Evolutionary conservation across 1,140 invertebrate species (phyloP).

Genomic region (Linepithema humile): DNA sequence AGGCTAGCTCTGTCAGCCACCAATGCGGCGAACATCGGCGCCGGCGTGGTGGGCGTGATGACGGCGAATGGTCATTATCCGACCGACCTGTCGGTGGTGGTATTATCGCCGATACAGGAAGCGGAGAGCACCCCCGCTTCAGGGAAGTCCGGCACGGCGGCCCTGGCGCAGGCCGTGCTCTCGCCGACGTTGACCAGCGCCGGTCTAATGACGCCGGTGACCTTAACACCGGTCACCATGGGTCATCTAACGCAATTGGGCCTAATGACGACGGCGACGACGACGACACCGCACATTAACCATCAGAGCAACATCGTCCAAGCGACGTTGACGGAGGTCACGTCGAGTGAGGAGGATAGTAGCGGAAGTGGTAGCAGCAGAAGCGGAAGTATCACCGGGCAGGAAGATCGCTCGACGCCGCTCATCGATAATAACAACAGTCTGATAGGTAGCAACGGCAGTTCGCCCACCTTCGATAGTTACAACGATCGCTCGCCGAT

Average conservation of each 20-base stretch:
- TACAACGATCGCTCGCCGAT: slow-evolving; percentile 80
- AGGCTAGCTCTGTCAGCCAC: slow-evolving; percentile 84
- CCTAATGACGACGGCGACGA: slow-evolving; percentile 78
- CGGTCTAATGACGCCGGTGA: slow-evolving; percentile 86
- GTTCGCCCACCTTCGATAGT: slow-evolving; percentile 74
- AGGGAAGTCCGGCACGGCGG: slow-evolving; percentile 88
- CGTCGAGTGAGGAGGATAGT: slow-evolving; percentile 80
- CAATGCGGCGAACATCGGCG: slow-evolving; percentile 84
- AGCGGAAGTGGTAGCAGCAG: slow-evolving; percentile 79
- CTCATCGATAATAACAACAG: slow-evolving; percentile 70
- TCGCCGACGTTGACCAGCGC: slow-evolving; percentile 85
- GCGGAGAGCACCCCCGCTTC: slow-evolving; percentile 88
- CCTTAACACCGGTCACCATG: slow-evolving; percentile 85
- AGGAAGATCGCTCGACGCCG: slow-evolving; percentile 77
- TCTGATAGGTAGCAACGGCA: slow-evolving; percentile 75
- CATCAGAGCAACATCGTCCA: slow-evolving; percentile 47
- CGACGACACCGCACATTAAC: slow-evolving; percentile 64
- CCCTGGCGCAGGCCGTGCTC: slow-evolving; percentile 89
- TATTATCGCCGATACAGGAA: slow-evolving; percentile 91
- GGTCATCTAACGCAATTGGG: slow-evolving; percentile 80
- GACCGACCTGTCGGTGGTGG: slow-evolving; percentile 88
- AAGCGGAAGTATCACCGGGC: slow-evolving; percentile 78
- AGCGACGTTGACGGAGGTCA: slow-evolving; percentile 80
- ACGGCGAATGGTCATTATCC: slow-evolving; percentile 84
- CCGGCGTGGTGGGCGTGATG: slow-evolving; percentile 88